Evolutionary conservation across 1,140 invertebrate genomes (phyloP).

Genomic region (Drepana arcuata): DNA sequence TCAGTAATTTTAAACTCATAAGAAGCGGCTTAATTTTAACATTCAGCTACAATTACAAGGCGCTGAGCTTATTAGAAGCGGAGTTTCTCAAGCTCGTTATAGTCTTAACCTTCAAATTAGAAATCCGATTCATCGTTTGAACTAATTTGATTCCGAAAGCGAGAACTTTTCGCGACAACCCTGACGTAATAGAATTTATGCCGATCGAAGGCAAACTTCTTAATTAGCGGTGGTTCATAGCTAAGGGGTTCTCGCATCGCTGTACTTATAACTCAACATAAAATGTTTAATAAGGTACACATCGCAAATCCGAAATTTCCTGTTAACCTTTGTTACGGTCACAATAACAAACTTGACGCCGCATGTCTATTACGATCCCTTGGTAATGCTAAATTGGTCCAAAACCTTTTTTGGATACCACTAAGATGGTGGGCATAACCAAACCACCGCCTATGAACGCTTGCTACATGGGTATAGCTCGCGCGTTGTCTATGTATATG

Average conservation of each 20-base stretch:
- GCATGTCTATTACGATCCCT: too few species aligned
- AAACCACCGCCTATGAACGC: too few species aligned
- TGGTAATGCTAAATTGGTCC: background rate
- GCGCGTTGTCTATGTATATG: too few species aligned
- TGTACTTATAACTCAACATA: constrained; percentile 21
- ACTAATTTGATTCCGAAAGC: constrained; percentile 28
- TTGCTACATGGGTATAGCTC: too few species aligned
- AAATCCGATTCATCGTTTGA: constrained; percentile 27
- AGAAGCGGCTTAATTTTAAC: background rate
- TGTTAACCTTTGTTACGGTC: too few species aligned
- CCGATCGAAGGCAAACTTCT: constrained; percentile 43
- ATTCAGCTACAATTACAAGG: background rate
- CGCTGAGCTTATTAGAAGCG: background rate
- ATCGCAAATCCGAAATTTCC: constrained; percentile 10
- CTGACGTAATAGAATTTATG: constrained; percentile 46
- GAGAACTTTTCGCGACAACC: constrained; percentile 36
- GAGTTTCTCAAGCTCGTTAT: background rate
- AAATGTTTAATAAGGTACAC: constrained; percentile 21
- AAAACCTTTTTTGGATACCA: too few species aligned
- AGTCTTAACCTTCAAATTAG: constrained; percentile 4
- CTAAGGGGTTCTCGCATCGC: constrained; percentile 27
- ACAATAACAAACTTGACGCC: too few species aligned
- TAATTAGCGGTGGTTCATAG: constrained; percentile 38
- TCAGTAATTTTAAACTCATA: background rate
- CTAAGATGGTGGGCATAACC: too few species aligned